Conservation (phyloP, 2,113 vertebrate genomes). For the Psephotus haematonotus region DNA sequence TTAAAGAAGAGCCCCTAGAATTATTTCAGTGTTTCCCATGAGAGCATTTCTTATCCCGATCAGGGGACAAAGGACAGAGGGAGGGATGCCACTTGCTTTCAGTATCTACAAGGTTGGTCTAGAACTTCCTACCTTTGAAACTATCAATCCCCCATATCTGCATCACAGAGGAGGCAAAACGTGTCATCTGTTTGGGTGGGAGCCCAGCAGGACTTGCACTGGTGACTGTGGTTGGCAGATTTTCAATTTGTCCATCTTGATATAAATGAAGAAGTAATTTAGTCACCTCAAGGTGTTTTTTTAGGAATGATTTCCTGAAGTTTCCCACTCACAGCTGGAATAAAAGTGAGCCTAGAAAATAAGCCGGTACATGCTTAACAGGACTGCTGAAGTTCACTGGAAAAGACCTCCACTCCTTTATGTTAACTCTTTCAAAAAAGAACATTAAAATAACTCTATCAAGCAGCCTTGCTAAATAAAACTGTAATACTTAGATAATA, state of each 20-base stretch:
- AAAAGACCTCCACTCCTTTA: conserved; percentile 23
- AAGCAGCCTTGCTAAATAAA: conserved; percentile 30
- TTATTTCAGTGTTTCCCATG: background rate
- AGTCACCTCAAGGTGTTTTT: conserved; percentile 61
- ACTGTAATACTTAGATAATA: background rate
- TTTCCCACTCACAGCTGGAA: conserved; percentile 55
- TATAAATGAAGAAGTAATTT: conserved; percentile 58
- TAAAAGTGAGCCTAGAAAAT: conserved; percentile 70
- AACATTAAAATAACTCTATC: conserved; percentile 11
- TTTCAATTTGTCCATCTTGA: conserved; percentile 64
- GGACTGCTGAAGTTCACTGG: conserved; percentile 29
- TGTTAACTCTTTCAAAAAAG: conserved; percentile 11
- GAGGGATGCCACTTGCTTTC: conserved; percentile 26
- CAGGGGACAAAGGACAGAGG: background rate
- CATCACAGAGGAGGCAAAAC: conserved; percentile 52
- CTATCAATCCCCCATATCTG: conserved; percentile 52
- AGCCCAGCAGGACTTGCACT: conserved; percentile 60
- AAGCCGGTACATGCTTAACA: conserved; percentile 58
- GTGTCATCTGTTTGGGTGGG: conserved; percentile 51
- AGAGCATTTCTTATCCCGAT: background rate
- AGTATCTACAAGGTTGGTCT: conserved; percentile 42
- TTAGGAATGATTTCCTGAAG: conserved; percentile 63
- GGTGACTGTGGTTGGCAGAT: conserved; percentile 48
- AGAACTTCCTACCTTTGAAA: conserved; percentile 62
- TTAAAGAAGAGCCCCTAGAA: background rate